phyloP scores from a whole-genome alignment of 1,140 invertebrate species.

The Aporrectodea caliginosa region DNA sequence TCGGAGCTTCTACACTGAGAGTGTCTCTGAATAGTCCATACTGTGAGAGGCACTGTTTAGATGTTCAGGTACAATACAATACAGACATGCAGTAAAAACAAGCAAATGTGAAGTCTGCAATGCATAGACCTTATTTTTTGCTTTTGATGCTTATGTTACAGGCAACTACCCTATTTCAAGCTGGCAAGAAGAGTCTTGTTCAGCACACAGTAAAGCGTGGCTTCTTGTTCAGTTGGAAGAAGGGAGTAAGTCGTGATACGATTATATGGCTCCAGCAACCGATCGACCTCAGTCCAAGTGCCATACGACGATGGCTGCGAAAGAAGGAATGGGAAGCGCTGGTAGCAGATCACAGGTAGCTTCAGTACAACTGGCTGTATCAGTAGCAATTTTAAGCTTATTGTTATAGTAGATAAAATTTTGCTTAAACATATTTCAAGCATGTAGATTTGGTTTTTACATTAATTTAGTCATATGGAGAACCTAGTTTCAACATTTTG shows the following conservation, averaged over 20 bases:
- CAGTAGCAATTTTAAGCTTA: too few species aligned
- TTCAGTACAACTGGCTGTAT: too few species aligned
- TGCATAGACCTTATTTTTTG: background rate
- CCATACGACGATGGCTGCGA: conserved; percentile 24
- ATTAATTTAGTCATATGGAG: background rate
- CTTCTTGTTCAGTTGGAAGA: conserved; percentile 3
- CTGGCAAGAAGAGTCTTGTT: background rate
- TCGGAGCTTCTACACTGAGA: too few species aligned
- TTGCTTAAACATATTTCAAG: too few species aligned
- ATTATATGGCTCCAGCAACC: conserved; percentile 28
- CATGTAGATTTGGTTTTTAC: too few species aligned
- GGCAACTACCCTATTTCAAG: background rate
- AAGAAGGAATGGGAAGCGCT: conserved; percentile 26
- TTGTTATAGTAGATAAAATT: too few species aligned
- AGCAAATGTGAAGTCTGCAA: too few species aligned
- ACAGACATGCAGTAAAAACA: too few species aligned
- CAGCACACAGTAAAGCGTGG: background rate
- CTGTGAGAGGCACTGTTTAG: too few species aligned
- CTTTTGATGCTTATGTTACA: background rate
- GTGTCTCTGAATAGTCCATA: too few species aligned
- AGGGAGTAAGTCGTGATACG: conserved; percentile 27
- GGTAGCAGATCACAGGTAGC: conserved; percentile 29
- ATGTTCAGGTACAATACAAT: too few species aligned
- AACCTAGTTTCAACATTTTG: background rate
- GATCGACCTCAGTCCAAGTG: conserved; percentile 27